These are phyloP conservation scores for Dendrocopos noguchii DNA, from an alignment of 2,113 vertebrate genomes.

Conservation along the genomic window DNA sequence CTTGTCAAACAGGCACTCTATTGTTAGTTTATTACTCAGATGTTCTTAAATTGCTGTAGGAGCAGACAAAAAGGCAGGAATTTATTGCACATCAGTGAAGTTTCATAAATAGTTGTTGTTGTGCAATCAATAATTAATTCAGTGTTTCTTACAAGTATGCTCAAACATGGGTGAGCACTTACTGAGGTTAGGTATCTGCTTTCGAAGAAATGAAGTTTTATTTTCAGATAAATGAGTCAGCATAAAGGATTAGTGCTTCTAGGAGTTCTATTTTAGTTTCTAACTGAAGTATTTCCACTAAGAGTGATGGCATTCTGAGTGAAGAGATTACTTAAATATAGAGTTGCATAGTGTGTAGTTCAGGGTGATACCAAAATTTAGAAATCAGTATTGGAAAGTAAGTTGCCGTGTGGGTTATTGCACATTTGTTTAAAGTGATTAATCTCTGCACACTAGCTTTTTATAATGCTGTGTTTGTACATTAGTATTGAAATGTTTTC, in stretches of 20 bases:
- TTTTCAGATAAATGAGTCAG: conserved; percentile 53
- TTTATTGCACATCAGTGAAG: neutral
- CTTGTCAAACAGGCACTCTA: neutral
- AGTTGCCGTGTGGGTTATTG: neutral
- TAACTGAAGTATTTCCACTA: conserved; percentile 17
- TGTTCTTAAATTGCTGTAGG: neutral
- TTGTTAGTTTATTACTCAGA: neutral
- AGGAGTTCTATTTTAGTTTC: conserved; percentile 55
- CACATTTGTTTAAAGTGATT: neutral
- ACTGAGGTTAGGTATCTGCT: neutral
- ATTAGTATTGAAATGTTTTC: neutral
- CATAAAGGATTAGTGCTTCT: conserved; percentile 32
- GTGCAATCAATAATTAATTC: neutral
- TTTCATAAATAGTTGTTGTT: neutral
- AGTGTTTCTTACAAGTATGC: neutral
- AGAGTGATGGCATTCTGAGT: neutral
- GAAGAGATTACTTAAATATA: conserved; percentile 45
- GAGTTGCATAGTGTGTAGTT: neutral
- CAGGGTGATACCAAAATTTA: neutral
- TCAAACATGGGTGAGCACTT: neutral
- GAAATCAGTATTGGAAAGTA: neutral
- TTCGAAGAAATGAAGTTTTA: conserved; percentile 44
- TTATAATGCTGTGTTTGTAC: neutral
- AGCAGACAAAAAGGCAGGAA: neutral
- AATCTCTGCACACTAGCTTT: neutral